These are phyloP conservation scores for Drosophila albomicans DNA, from an alignment of 1,140 invertebrate genomes.

Conservation along the genomic window DNA sequence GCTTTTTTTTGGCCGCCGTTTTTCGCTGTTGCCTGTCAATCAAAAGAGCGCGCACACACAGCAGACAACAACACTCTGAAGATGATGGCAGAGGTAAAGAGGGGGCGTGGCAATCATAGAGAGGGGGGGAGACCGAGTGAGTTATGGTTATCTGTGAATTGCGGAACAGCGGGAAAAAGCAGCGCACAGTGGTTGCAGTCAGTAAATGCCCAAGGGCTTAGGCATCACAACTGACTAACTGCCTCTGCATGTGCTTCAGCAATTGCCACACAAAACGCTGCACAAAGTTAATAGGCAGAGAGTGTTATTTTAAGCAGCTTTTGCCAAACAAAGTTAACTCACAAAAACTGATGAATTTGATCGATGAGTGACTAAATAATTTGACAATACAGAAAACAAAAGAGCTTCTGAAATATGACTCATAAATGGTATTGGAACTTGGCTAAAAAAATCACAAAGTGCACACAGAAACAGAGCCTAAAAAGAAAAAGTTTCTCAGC, in stretches of 20 bases:
- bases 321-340: no score
- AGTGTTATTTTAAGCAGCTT: no score
- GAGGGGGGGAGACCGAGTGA: conserved; percentile 33
- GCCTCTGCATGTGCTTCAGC: not conserved
- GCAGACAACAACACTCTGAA: not conserved
- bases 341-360: no score
- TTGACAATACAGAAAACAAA: no score
- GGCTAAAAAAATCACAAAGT: no score
- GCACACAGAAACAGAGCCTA: no score
- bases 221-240: not conserved
- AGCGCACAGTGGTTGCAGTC: conserved; percentile 46
- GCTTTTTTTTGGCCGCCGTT: conserved; percentile 49
- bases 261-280: not conserved
- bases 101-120: not conserved
- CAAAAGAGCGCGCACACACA: conserved; percentile 61
- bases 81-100: not conserved
- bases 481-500: no score
- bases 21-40: conserved; percentile 75
- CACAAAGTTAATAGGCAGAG: not conserved
- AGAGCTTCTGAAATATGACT: no score
- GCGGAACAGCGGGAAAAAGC: not conserved
- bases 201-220: conserved; percentile 14
- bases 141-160: conserved; percentile 47
- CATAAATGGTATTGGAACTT: no score
- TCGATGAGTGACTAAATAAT: no score